Evolutionary conservation across 2,797 vertebrate genomes (phyloP).

Genomic region (Helarctos malayanus): DNA sequence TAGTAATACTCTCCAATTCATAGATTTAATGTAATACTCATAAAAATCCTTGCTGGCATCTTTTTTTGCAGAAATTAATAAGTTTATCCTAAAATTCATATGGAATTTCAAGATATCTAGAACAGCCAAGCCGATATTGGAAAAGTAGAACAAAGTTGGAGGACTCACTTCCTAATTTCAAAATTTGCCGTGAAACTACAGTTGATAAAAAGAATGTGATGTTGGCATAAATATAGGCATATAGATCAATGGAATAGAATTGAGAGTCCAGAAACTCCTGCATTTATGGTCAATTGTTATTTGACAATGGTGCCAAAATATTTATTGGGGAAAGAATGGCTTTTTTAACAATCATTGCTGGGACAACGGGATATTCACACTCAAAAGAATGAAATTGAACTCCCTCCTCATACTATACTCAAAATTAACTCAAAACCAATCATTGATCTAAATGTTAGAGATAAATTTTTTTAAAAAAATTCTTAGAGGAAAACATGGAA

Average conservation of each 20-base stretch:
- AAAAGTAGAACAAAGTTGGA: background rate
- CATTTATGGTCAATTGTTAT: background rate
- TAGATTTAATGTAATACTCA: background rate
- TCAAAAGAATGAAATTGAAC: background rate
- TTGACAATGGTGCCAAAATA: background rate
- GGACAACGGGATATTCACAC: conserved; percentile 1
- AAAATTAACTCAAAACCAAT: background rate
- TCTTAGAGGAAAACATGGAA: conserved; percentile 9
- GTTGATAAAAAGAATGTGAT: conserved; percentile 7
- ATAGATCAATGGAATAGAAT: background rate
- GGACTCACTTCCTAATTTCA: background rate
- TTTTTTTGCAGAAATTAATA: background rate
- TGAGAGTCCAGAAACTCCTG: background rate
- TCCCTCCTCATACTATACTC: background rate
- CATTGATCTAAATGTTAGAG: background rate
- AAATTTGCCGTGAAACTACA: background rate
- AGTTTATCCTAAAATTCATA: background rate
- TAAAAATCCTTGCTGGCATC: background rate
- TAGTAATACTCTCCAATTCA: background rate
- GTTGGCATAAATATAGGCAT: background rate
- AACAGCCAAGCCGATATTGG: background rate
- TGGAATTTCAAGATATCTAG: background rate
- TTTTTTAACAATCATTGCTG: background rate
- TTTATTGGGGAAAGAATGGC: background rate
- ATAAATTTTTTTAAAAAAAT: background rate